A percentile compares a stretch with the other conserved stretches of the same genome.
Conservation (phyloP, 23 tunicate species). For the Botrylloides violaceus region DNA sequence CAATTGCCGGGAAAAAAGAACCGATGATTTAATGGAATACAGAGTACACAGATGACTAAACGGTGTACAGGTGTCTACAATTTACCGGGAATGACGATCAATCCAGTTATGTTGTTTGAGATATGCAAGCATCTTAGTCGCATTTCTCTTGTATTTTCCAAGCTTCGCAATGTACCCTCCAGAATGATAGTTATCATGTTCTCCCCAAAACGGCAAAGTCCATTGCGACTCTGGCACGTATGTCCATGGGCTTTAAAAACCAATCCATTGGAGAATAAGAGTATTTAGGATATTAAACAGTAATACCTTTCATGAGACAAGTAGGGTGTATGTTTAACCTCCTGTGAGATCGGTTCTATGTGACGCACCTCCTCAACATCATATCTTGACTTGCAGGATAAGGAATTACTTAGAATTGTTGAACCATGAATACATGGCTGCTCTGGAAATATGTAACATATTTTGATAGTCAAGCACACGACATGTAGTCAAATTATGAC, state of each 20-base stretch:
- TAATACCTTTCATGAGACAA: no score
- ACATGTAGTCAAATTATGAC: no score
- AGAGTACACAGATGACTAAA: no score
- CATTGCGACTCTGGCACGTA: slow-evolving; percentile 1
- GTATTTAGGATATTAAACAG: no score
- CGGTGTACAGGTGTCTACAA: no score
- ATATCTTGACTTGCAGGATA: not conserved
- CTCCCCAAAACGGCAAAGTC: slow-evolving; percentile 25
- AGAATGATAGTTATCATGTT: slow-evolving; percentile 37
- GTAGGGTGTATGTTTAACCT: no score
- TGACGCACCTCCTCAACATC: not conserved
- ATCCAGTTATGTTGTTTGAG: slow-evolving; percentile 39
- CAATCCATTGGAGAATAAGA: not conserved
- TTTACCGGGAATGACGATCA: slow-evolving; percentile 33
- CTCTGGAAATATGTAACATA: slow-evolving; percentile 9
- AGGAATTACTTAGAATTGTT: not conserved
- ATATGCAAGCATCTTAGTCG: slow-evolving; percentile 6
- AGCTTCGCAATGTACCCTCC: slow-evolving; percentile 48
- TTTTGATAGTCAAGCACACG: no score
- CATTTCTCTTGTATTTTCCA: not conserved
- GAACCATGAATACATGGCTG: not conserved
- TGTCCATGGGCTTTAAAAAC: slow-evolving; percentile 37
- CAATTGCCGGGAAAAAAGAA: no score
- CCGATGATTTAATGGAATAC: no score
- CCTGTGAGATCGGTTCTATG: no score